A percentile compares a stretch with the other conserved stretches of the same genome.
Evolutionary conservation across 2,888 invertebrate species (phyloP).

Genomic region (Fragum whitleyi): DNA sequence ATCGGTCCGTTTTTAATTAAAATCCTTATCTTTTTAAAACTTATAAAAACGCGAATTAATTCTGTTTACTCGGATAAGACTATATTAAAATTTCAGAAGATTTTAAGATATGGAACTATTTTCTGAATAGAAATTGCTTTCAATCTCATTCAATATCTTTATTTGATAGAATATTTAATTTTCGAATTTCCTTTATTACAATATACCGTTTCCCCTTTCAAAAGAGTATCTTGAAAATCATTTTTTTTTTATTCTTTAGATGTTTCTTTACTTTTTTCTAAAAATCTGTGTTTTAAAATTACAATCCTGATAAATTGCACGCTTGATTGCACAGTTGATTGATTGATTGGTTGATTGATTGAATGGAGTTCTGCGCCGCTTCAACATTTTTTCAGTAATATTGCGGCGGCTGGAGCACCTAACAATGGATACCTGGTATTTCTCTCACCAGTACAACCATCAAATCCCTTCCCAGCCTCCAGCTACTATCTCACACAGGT

Average conservation of each 20-base stretch:
- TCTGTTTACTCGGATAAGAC: neutral
- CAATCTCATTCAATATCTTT: neutral
- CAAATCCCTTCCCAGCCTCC: neutral
- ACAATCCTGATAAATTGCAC: too few relatives aligned
- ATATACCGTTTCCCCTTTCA: too few relatives aligned
- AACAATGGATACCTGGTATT: neutral
- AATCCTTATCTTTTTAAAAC: constrained; percentile 3
- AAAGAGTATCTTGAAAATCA: too few relatives aligned
- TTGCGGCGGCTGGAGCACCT: neutral
- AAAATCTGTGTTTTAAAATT: too few relatives aligned
- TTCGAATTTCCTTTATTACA: neutral
- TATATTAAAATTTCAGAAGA: constrained; percentile 1
- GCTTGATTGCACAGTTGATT: too few relatives aligned
- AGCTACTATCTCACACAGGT: neutral
- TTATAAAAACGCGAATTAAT: neutral
- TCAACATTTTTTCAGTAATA: neutral
- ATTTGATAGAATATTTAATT: constrained; percentile 1
- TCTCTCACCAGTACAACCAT: neutral
- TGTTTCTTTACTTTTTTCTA: too few relatives aligned
- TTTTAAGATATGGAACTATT: neutral
- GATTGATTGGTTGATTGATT: too few relatives aligned
- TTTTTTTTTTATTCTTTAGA: too few relatives aligned
- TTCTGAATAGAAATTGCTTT: neutral
- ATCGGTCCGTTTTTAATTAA: constrained; percentile 4
- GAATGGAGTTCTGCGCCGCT: neutral